A percentile compares a stretch with the other conserved stretches of the same genome.
phyloP scores from a whole-genome alignment of 23 tunicate species.

The Oikopleura dioica region DNA sequence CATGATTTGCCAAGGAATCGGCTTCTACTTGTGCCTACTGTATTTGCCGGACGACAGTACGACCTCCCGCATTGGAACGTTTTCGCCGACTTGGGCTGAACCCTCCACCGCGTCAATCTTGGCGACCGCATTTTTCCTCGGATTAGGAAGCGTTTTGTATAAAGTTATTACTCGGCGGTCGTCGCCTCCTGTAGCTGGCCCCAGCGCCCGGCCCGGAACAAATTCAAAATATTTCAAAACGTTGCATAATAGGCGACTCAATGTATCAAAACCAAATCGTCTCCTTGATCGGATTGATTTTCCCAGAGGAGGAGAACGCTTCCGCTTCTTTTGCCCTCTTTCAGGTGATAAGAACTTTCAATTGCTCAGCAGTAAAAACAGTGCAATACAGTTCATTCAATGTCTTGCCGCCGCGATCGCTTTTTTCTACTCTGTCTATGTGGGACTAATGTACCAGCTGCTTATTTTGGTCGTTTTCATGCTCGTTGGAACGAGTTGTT shows the following conservation, averaged over 20 bases:
- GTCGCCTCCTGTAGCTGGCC: too few species aligned
- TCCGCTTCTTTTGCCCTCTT: not conserved
- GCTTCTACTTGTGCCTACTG: too few species aligned
- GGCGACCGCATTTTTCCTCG: not conserved
- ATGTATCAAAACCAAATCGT: not conserved
- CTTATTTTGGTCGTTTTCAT: too few species aligned
- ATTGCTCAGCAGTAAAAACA: too few species aligned
- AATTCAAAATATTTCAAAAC: too few species aligned
- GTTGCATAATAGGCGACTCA: not conserved
- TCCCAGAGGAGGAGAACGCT: not conserved
- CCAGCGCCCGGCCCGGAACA: too few species aligned
- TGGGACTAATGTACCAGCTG: too few species aligned
- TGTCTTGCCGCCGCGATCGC: not conserved
- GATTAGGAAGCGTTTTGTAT: not conserved
- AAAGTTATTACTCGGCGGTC: too few species aligned
- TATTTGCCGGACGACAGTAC: not conserved
- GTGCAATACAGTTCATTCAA: not conserved
- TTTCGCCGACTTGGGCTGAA: not conserved
- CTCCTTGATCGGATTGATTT: not conserved
- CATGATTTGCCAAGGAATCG: too few species aligned
- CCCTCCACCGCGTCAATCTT: not conserved
- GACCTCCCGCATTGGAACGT: not conserved
- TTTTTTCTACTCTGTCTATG: not conserved
- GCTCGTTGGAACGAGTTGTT: too few species aligned
- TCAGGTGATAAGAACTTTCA: too few species aligned